Base-by-base conservation (phyloP, 2,888 invertebrate genomes). In the Phlogophora meticulosa region DNA sequence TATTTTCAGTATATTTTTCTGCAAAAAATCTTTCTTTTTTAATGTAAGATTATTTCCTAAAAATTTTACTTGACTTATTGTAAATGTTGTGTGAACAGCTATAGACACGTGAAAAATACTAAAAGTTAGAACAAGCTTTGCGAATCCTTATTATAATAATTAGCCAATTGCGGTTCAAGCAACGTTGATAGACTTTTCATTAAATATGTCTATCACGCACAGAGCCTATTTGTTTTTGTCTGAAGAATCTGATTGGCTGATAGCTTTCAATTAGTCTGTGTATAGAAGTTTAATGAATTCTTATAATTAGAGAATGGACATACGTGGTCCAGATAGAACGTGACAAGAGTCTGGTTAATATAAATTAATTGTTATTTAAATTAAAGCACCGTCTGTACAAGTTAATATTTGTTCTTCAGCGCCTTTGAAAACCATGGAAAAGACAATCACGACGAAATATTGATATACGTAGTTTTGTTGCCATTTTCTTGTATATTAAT, bases 221-320 rank as follows among this genome's bases (percentile, higher is more conserved):
- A 7, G 4, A 53, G 7, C 32, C 17, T 59, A 66, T 66, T 67
- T 59, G 43, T 45, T 67, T 62, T 42, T 40, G 53, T 55, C 55
- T 59, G 43, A 67, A 45, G 62, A 48, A 59, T 52, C 80, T 60
- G 56, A 76, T 79, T 75, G 68, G 68, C 17, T 74, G 51, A 59
- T 79, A 48, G 56, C 32, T 56, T 62, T 59, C 58, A 67, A 74
- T 79, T 79, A 57, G 43, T 67, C 24, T 48, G 43, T 51, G 60
- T 58, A 49, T 52, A 78, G 49, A 55, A 32, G 40, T 59, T 49
- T 62, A 53, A 74, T 79, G 48, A 53, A 62, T 74, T 67, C 22
- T 56, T 36, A 52, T 38, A 65, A 58, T 58, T 49, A 61, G 42
- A 40, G 22, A 55, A 45, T 63, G 58, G 40, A 20, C 22, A 38